These are phyloP conservation scores for Linnaemya tessellans DNA, from an alignment of 2,888 invertebrate genomes.

Conservation along the genomic window DNA sequence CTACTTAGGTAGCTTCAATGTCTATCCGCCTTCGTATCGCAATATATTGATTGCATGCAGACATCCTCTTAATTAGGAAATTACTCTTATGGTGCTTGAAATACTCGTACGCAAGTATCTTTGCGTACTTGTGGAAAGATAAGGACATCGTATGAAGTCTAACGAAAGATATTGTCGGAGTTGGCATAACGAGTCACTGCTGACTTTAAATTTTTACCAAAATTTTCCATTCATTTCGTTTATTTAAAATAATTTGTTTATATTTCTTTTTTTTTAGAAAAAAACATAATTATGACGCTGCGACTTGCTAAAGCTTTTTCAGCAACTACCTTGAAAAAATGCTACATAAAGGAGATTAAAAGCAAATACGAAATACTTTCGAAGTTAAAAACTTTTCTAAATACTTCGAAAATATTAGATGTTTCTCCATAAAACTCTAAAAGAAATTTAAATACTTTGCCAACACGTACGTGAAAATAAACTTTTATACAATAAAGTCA, in stretches of 20 bases:
- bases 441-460: constrained; percentile 12
- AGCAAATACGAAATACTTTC: constrained; percentile 7
- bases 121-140: not conserved
- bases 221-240: not conserved
- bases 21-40: too few species aligned
- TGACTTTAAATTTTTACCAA: not conserved
- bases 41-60: too few species aligned
- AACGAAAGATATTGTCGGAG: not conserved
- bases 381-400: constrained; percentile 7
- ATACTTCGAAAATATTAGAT: not conserved
- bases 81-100: too few species aligned
- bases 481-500: not conserved
- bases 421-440: constrained; percentile 6
- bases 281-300: constrained; percentile 41
- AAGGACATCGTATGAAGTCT: not conserved
- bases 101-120: too few species aligned
- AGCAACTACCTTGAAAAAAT: not conserved
- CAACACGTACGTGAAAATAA: constrained; percentile 15
- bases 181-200: not conserved
- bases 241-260: not conserved
- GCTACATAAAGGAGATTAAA: not conserved
- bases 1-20: too few species aligned
- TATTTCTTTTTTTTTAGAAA: not conserved
- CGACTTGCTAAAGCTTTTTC: not conserved
- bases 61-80: too few species aligned